These are phyloP conservation scores for Otis tarda DNA, from an alignment of 2,113 vertebrate genomes.

Conservation along the genomic window DNA sequence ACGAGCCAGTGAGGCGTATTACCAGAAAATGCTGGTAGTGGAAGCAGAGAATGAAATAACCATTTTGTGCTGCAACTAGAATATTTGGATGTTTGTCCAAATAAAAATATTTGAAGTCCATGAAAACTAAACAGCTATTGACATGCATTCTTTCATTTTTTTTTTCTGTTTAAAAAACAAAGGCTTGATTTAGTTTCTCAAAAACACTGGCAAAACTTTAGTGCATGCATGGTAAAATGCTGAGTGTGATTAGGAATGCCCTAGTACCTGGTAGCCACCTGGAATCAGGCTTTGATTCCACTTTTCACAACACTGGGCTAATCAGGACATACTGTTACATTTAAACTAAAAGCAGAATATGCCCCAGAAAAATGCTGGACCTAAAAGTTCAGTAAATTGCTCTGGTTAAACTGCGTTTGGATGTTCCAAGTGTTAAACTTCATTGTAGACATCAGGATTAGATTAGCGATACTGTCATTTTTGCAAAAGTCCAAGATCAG, in stretches of 20 bases:
- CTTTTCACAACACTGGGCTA: conserved; percentile 10
- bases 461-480: conserved; percentile 47
- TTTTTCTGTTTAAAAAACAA: background rate
- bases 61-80: background rate
- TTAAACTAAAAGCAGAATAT: conserved; percentile 5
- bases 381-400: conserved; percentile 50
- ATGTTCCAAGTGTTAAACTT: conserved; percentile 40
- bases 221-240: background rate
- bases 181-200: background rate
- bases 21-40: background rate
- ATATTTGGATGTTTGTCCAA: background rate
- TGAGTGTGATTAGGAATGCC: background rate
- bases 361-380: background rate
- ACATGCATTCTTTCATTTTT: background rate
- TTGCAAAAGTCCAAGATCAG: conserved; percentile 9
- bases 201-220: background rate
- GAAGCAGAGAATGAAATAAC: background rate
- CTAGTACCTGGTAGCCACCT: background rate
- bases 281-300: background rate
- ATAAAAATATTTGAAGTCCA: background rate
- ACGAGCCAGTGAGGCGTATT: background rate
- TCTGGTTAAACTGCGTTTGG: background rate
- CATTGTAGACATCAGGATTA: conserved; percentile 43
- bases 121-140: background rate
- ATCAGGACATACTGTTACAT: conserved; percentile 35